These are phyloP conservation scores for Tetheella fluctuosa DNA, from an alignment of 2,888 invertebrate species.

Conservation along the genomic window DNA sequence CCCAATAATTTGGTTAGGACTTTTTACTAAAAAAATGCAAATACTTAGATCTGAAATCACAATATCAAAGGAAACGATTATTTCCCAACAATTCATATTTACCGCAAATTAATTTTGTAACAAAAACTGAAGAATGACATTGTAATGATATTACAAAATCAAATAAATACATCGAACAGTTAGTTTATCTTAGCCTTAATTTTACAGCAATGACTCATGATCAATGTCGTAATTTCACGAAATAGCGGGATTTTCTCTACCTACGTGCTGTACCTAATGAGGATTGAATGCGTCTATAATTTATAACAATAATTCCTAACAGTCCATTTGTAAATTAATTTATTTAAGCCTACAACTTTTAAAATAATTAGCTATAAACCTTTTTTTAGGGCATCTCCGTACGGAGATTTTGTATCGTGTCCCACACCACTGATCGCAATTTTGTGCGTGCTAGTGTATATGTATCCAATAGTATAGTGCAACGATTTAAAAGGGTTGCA, in stretches of 20 bases:
- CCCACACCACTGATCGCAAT: no score
- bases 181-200: conserved; percentile 12
- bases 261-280: conserved; percentile 32
- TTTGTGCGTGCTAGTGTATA: no score
- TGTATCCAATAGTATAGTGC: no score
- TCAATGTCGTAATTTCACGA: conserved; percentile 23
- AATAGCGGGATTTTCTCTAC: conserved; percentile 21
- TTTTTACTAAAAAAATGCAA: no score
- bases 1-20: no score
- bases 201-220: conserved; percentile 20
- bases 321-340: neutral
- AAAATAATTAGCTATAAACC: no score
- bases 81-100: neutral
- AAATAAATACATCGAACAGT: conserved; percentile 16
- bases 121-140: neutral
- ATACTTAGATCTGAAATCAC: no score
- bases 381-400: no score
- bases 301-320: conserved; percentile 20
- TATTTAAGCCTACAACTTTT: no score
- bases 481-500: no score
- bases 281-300: conserved; percentile 29
- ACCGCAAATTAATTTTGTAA: neutral
- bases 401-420: no score
- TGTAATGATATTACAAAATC: neutral
- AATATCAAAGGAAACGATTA: neutral